Conservation (phyloP, 1,140 invertebrate species). For the Laodelphax striatellus region DNA sequence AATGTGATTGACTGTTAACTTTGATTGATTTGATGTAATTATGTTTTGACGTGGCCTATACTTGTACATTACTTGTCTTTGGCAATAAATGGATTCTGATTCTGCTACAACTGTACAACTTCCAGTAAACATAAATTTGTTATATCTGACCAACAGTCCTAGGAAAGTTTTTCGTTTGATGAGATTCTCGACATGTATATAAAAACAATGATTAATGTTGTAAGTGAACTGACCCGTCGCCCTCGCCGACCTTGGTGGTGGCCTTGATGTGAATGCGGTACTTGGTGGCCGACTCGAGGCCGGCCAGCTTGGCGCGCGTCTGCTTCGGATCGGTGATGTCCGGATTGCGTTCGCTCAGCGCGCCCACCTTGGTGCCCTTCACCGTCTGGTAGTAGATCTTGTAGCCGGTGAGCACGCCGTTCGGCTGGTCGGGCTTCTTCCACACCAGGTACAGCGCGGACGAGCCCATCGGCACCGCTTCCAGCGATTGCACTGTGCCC, state of each 20-base stretch:
- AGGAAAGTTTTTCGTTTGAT: no score
- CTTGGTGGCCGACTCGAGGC: conserved; percentile 71
- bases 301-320: conserved; percentile 72
- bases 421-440: conserved; percentile 85
- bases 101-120: no score
- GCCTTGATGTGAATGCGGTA: conserved; percentile 79
- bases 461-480: conserved; percentile 75
- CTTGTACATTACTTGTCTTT: no score
- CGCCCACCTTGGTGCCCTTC: conserved; percentile 52
- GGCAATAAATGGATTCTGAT: no score
- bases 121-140: no score
- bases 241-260: conserved; percentile 71
- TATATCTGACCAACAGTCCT: no score
- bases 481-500: conserved; percentile 72
- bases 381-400: conserved; percentile 82
- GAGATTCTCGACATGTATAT: no score
- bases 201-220: no score
- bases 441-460: conserved; percentile 80
- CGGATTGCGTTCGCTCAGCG: conserved; percentile 57
- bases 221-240: conserved; percentile 49
- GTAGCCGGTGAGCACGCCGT: conserved; percentile 88
- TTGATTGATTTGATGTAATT: no score
- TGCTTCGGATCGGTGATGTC: conserved; percentile 62
- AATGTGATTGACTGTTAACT: no score
- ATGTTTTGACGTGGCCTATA: no score